These are phyloP conservation scores for Pinna nobilis DNA, from an alignment of 1,140 invertebrate species.

Conservation along the genomic window DNA sequence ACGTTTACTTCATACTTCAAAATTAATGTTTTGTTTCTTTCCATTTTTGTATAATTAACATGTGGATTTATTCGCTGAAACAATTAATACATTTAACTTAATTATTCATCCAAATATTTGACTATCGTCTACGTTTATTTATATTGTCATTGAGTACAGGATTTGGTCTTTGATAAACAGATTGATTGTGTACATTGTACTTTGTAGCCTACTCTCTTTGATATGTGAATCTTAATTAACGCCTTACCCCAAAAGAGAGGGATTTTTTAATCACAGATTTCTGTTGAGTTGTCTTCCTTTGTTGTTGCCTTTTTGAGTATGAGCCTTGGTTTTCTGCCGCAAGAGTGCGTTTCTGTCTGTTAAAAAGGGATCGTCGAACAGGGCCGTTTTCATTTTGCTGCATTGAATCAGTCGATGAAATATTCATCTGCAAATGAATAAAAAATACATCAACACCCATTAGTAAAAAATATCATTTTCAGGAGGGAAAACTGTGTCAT, in stretches of 20 bases:
- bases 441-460: too few relatives aligned
- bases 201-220: neutral
- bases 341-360: slow-evolving; percentile 8
- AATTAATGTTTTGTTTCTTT: too few relatives aligned
- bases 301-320: slow-evolving; percentile 15
- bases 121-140: neutral
- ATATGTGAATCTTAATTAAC: neutral
- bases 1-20: too few relatives aligned
- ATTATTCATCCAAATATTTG: neutral
- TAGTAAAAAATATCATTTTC: too few relatives aligned
- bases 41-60: too few relatives aligned
- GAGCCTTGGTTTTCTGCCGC: slow-evolving; percentile 7
- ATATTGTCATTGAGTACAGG: neutral
- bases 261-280: slow-evolving; percentile 20
- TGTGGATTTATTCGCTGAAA: too few relatives aligned
- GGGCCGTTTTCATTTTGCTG: too few relatives aligned
- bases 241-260: slow-evolving; percentile 33
- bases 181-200: neutral
- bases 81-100: too few relatives aligned
- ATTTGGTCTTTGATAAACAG: neutral
- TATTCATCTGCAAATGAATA: too few relatives aligned
- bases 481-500: too few relatives aligned
- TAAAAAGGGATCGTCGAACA: slow-evolving; percentile 17
- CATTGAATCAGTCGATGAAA: too few relatives aligned
- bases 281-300: neutral